phyloP scores from a whole-genome alignment of 2,888 invertebrate species.

The Brassicogethes aeneus region DNA sequence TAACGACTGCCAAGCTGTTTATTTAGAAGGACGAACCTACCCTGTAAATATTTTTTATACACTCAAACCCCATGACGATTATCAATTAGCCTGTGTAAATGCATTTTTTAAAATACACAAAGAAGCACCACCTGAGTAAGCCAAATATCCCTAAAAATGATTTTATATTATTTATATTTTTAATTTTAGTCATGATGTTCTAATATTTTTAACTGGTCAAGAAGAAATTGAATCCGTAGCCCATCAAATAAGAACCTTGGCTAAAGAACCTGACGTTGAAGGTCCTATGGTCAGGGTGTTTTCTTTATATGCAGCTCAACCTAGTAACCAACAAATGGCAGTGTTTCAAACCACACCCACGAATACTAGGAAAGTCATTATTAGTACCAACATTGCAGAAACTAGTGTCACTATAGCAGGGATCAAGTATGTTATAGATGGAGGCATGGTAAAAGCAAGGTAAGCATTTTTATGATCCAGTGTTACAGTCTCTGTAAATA shows the following conservation, averaged over 20 bases:
- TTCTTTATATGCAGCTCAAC: slow-evolving; percentile 87
- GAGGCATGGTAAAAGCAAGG: slow-evolving; percentile 86
- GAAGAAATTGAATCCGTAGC: slow-evolving; percentile 91
- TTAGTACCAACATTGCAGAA: slow-evolving; percentile 97
- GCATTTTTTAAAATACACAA: slow-evolving; percentile 86
- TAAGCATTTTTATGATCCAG: slow-evolving; percentile 34
- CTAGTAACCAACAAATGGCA: slow-evolving; percentile 76
- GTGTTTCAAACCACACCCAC: slow-evolving; percentile 69
- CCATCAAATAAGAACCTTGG: slow-evolving; percentile 61
- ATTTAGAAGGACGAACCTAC: slow-evolving; percentile 82
- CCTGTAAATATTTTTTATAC: slow-evolving; percentile 70
- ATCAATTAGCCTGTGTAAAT: slow-evolving; percentile 71
- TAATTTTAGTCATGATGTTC: slow-evolving; percentile 68
- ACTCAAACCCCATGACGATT: slow-evolving; percentile 68
- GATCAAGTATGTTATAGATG: slow-evolving; percentile 84
- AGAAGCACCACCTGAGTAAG: slow-evolving; percentile 70
- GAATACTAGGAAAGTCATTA: slow-evolving; percentile 78
- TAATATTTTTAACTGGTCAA: slow-evolving; percentile 92
- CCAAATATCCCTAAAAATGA: slow-evolving; percentile 17
- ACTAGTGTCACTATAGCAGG: slow-evolving; percentile 94
- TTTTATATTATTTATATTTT: slow-evolving; percentile 1
- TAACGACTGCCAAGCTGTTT: slow-evolving; percentile 74
- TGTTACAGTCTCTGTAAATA: slow-evolving; percentile 1
- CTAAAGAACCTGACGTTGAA: slow-evolving; percentile 53
- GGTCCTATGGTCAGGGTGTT: slow-evolving; percentile 66